phyloP scores from a whole-genome alignment of 2,113 vertebrate species.

The Lagopus leucura region DNA sequence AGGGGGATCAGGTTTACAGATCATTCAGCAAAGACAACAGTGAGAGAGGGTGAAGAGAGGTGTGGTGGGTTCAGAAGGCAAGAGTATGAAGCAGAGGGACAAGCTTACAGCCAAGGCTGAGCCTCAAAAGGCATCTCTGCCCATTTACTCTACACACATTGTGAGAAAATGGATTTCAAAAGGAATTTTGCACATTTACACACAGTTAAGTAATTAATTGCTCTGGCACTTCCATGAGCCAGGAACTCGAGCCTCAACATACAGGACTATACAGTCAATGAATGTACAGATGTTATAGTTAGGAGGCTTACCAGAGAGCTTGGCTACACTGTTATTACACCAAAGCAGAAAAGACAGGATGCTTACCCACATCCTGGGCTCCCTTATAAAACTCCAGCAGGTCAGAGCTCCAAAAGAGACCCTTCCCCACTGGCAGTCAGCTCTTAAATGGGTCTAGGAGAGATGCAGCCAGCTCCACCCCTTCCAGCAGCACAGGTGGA shows the following conservation, averaged over 20 bases:
- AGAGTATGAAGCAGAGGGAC: background rate
- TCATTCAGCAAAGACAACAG: background rate
- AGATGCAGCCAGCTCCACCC: too few species aligned
- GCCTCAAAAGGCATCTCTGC: background rate
- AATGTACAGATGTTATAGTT: too few species aligned
- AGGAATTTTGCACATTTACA: background rate
- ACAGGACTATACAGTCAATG: background rate
- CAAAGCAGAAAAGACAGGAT: too few species aligned
- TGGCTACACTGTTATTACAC: too few species aligned
- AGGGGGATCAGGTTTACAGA: background rate
- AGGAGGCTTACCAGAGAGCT: too few species aligned
- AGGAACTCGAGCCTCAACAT: background rate
- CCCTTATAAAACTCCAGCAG: too few species aligned
- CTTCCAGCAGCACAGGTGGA: too few species aligned
- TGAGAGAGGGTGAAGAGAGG: background rate
- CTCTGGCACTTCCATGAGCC: background rate
- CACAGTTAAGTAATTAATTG: background rate
- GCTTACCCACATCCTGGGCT: too few species aligned
- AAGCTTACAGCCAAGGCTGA: background rate
- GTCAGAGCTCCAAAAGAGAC: too few species aligned
- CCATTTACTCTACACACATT: accelerated
- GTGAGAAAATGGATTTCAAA: background rate
- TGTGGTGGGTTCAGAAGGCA: background rate
- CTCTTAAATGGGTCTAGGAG: too few species aligned
- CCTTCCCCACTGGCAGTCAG: too few species aligned